phyloP scores from a whole-genome alignment of 2,797 vertebrate species.

The Anableps anableps region DNA sequence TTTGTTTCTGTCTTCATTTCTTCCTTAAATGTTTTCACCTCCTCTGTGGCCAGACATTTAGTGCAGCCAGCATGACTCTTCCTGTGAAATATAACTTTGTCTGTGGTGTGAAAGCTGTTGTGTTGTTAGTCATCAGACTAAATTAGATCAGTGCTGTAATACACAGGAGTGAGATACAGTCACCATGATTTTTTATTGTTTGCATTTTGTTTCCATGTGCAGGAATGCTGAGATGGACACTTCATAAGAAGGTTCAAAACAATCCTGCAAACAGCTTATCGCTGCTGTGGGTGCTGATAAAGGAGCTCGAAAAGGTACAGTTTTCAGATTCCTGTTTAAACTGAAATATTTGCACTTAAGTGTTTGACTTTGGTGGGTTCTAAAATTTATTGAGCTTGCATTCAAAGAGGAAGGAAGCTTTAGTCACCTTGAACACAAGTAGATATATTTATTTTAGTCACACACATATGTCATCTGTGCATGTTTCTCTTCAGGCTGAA shows the following conservation, averaged over 20 bases:
- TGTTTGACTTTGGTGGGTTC: background rate
- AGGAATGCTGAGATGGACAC: constrained; percentile 96
- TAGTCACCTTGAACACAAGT: background rate
- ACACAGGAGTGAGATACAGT: constrained; percentile 36
- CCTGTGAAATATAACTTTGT: constrained; percentile 7
- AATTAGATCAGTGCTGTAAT: constrained; percentile 19
- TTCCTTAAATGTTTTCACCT: background rate
- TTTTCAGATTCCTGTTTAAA: background rate
- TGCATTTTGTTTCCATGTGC: constrained; percentile 37
- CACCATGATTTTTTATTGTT: constrained; percentile 16
- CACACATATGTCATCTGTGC: background rate
- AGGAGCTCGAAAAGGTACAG: constrained; percentile 91
- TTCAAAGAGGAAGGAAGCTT: constrained; percentile 8
- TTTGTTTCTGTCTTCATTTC: constrained; percentile 6
- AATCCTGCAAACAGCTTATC: constrained; percentile 82
- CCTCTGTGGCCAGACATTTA: constrained; percentile 19
- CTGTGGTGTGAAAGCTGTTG: constrained; percentile 24
- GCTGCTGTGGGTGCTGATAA: constrained; percentile 87
- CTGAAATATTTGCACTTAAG: background rate
- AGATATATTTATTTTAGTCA: background rate
- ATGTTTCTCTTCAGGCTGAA: constrained; percentile 83
- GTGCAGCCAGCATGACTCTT: constrained; percentile 10
- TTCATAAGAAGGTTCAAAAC: constrained; percentile 91
- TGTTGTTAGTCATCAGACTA: constrained; percentile 43
- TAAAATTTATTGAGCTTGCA: background rate